Evolutionary conservation across 2,888 invertebrate species (phyloP).

Genomic region (Lepidochitona cinerea): DNA sequence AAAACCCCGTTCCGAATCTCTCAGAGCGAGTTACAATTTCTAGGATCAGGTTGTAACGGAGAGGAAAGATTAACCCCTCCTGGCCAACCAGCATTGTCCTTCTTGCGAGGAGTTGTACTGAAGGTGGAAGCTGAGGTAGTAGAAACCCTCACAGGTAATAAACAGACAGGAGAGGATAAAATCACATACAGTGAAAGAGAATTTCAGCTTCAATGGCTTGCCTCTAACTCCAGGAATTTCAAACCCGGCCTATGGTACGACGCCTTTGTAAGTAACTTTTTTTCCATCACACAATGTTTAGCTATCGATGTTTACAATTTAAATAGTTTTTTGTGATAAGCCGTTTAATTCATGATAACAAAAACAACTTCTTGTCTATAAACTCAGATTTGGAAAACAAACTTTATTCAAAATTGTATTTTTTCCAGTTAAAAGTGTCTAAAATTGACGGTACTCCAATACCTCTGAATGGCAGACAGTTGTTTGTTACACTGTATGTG

Average conservation of each 20-base stretch:
- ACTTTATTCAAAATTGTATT: background rate
- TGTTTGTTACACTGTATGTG: background rate
- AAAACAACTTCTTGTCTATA: too few species aligned
- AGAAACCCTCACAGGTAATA: slow-evolving; percentile 89
- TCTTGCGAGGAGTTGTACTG: slow-evolving; percentile 29
- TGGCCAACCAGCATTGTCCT: background rate
- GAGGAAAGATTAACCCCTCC: background rate
- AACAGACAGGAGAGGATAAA: slow-evolving; percentile 83
- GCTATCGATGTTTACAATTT: background rate
- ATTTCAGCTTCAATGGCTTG: slow-evolving; percentile 82
- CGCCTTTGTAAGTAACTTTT: slow-evolving; percentile 79
- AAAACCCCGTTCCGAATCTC: slow-evolving; percentile 44
- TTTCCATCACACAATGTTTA: background rate
- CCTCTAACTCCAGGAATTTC: slow-evolving; percentile 86
- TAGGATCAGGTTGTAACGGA: background rate
- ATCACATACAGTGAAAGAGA: slow-evolving; percentile 84
- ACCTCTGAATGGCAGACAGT: background rate
- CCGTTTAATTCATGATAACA: too few species aligned
- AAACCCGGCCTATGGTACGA: slow-evolving; percentile 89
- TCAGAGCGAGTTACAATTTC: slow-evolving; percentile 30
- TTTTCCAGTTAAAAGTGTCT: background rate
- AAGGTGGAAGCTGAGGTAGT: slow-evolving; percentile 84
- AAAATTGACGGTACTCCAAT: background rate
- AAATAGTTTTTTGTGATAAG: background rate
- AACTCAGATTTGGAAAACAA: too few species aligned